phyloP scores from a whole-genome alignment of 2,888 invertebrate genomes.

The Hoplodrina blanda region DNA sequence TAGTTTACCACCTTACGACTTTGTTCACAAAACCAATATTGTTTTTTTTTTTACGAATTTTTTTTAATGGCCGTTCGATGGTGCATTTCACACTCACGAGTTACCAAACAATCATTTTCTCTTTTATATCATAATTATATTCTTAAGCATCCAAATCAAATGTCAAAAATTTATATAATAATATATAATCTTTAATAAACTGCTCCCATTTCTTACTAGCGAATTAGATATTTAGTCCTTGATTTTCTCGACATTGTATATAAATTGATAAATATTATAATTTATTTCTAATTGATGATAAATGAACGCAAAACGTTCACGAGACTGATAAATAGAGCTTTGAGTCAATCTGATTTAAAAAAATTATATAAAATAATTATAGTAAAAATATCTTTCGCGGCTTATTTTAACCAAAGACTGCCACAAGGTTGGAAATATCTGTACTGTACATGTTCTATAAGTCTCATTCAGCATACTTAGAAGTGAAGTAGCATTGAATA shows the following conservation, averaged over 20 bases:
- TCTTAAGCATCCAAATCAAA: slow-evolving; percentile 61
- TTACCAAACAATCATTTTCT: slow-evolving; percentile 62
- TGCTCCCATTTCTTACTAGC: slow-evolving; percentile 49
- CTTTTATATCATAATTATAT: slow-evolving; percentile 53
- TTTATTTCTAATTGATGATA: slow-evolving; percentile 74
- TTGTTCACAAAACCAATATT: slow-evolving; percentile 40
- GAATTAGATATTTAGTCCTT: slow-evolving; percentile 54
- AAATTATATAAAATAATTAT: slow-evolving; percentile 56
- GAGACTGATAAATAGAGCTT: slow-evolving; percentile 79
- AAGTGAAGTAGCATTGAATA: slow-evolving; percentile 22
- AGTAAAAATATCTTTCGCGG: slow-evolving; percentile 61
- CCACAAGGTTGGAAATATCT: slow-evolving; percentile 59
- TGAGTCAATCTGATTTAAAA: slow-evolving; percentile 66
- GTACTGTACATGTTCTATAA: not conserved
- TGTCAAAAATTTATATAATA: slow-evolving; percentile 52
- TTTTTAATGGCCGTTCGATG: slow-evolving; percentile 45
- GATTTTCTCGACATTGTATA: slow-evolving; percentile 64
- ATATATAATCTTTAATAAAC: slow-evolving; percentile 42
- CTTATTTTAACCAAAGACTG: slow-evolving; percentile 78
- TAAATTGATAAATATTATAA: slow-evolving; percentile 71
- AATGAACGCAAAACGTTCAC: slow-evolving; percentile 73
- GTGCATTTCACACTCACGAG: slow-evolving; percentile 39
- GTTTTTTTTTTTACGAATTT: slow-evolving; percentile 34
- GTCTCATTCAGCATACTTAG: slow-evolving; percentile 22
- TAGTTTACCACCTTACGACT: slow-evolving; percentile 35